Evolutionary conservation across 2,888 invertebrate species (phyloP), one percentile per base, ranked within the genome.

Genomic region (Mantis religiosa): DNA sequence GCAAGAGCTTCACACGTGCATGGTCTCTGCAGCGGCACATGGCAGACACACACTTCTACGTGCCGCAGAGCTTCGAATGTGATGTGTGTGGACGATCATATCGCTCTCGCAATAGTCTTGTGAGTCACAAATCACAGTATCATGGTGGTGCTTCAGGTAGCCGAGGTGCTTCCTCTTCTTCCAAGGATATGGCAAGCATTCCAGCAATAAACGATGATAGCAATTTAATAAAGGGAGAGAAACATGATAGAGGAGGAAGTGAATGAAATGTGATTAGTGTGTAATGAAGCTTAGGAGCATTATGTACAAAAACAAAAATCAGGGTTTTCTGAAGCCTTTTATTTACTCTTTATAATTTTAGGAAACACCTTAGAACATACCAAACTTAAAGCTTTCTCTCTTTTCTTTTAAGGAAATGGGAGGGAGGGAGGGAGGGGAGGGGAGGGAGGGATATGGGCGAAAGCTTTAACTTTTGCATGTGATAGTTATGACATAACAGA

Each of bases 11-110:
- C 91, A 93, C 94, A 28, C 92, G 94, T 84, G 93, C 93, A 41
- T 94, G 94, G 94, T 94, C 94, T 83, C 92, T 94, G 15, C 94
- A 94, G 91, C 93, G 94, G 90, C 94, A 94, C 91, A 92, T 94
- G 92, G 92, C 93, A 84, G 94, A 94, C 91, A 93, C 93, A 84
- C 94, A 94, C 91, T 94, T 93, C 91, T 94, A 93, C 91, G 93
- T 93, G 90, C 93, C 93, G 47, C 94, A 93, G 91, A 93, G 93
- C 89, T 91, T 93, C 84, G 92, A 93, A 30, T 94, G 94, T 91
- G 93, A 94, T 90, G 92, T 93, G 87, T 94, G 94, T 91, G 94
- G 94, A 89, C 92, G 93, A 87, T 93, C 92, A 88, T 94, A 94
- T 92, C 93, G 94, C 88, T 94, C 94, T 71, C 92, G 93, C 89